Base-by-base conservation (phyloP, 2,888 invertebrate genomes). In the Aproaerema taeniolella region DNA sequence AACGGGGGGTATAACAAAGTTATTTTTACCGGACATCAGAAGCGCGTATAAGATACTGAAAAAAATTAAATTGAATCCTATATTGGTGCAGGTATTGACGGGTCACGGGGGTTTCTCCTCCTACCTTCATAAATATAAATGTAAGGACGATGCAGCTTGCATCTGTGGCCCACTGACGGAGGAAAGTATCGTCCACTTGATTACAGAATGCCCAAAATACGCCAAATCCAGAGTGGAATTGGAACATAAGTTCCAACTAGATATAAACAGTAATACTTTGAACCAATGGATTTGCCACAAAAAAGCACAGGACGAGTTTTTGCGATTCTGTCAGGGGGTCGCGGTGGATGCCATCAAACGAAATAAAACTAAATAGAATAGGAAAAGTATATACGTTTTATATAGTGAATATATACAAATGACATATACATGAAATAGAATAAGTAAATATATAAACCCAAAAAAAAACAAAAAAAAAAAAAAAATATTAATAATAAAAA, bases 401-500 rank as follows among this genome's bases (percentile, higher is more conserved):
- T 20, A 4, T 8, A 8, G 8, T 20, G 8, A 20, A 6, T 4
- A n/a, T n/a, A 6, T 20, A 8, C 5, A 20, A 8, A 20, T 6
- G 4, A 8, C 8, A 20, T 4, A 20, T 4, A 20, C 4, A 20
- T 6, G 8, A 20, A 20, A 20, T 6, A 20, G 8, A 20, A 20
- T 6, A 20, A 20, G 8, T 6, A 20, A 20, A 20, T 6, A 20
- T 6, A 20, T 6, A 20, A 20, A 20, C 4, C 4, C 4, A 20
- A 20, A 20, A 20, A 20, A 20, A 20, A 20, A 20, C 4, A 20
- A 20, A 20, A 20, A 20, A 20, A 20, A 20, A 20, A 20, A 20
- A 6, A 6, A 10, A 31, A 16, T 45, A 45, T 47, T 46, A 43
- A 44, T 44, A 31, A 50, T 42, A 42, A 42, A 38, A 45, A 31